Evolutionary conservation across 2,888 invertebrate genomes (phyloP).

Genomic region (Aphidoletes aphidimyza): DNA sequence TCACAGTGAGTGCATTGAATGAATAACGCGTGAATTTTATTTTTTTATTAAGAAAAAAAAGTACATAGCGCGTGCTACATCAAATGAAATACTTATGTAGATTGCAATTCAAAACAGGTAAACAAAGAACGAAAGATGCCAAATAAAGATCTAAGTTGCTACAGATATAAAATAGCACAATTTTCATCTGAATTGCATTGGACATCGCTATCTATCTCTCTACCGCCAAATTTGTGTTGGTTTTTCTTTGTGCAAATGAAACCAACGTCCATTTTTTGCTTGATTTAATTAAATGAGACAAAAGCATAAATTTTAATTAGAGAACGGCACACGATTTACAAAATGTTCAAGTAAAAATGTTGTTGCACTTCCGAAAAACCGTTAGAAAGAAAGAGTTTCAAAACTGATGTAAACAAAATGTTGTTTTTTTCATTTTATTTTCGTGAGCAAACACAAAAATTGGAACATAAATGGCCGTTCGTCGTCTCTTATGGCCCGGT

Average conservation of each 20-base stretch:
- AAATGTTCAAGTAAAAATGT: background rate
- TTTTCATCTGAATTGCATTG: background rate
- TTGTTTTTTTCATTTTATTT: background rate
- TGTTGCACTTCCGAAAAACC: background rate
- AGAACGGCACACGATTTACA: background rate
- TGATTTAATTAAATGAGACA: slow-evolving; percentile 17
- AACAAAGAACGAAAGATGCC: background rate
- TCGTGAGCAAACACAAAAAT: background rate
- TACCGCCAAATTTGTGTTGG: background rate
- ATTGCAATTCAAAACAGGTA: background rate
- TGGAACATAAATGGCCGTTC: background rate
- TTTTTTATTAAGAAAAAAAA: too few species aligned
- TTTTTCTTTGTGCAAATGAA: too few species aligned
- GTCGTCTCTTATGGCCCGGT: background rate
- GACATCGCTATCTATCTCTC: background rate
- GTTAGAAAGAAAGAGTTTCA: background rate
- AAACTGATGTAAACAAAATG: background rate
- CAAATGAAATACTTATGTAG: background rate
- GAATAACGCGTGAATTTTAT: slow-evolving; percentile 26
- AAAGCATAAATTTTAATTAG: slow-evolving; percentile 41
- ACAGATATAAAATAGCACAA: background rate
- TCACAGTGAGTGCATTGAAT: background rate
- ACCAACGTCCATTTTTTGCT: background rate
- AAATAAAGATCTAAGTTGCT: slow-evolving; percentile 1
- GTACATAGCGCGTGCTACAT: background rate